Conservation (phyloP, 2,113 vertebrate genomes). For the Emberiza fucata region DNA sequence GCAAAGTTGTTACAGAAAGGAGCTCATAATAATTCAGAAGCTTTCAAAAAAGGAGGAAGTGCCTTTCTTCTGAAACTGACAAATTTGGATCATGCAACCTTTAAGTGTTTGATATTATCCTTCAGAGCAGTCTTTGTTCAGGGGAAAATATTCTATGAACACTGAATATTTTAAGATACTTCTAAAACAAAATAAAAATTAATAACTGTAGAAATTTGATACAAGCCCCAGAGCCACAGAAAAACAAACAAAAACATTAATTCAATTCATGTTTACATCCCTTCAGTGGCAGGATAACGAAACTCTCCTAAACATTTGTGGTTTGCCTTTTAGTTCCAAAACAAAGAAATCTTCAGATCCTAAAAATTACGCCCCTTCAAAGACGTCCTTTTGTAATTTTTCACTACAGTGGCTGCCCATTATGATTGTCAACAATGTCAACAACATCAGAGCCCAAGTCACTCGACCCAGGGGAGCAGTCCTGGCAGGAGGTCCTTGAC, state of each 20-base stretch:
- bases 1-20: not conserved
- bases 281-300: not conserved
- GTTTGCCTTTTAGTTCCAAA: not conserved
- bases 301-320: not conserved
- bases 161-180: not conserved
- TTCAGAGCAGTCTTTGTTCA: conserved; percentile 9
- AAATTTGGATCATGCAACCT: not conserved
- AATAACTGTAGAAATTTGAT: not conserved
- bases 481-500: not conserved
- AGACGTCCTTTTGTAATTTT: not conserved
- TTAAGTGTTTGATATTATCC: conserved; percentile 14
- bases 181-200: conserved; percentile 2
- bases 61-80: conserved; percentile 5
- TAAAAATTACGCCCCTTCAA: not conserved
- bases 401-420: not conserved
- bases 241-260: not conserved
- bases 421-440: not conserved
- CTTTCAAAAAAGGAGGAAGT: conserved; percentile 2
- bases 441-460: not conserved
- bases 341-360: not conserved
- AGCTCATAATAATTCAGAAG: not conserved
- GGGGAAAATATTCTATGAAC: not conserved
- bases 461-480: not conserved
- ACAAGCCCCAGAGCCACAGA: not conserved
- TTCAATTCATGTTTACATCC: not conserved